Conservation (phyloP, 2,113 vertebrate species). For the Aptenodytes forsteri region DNA sequence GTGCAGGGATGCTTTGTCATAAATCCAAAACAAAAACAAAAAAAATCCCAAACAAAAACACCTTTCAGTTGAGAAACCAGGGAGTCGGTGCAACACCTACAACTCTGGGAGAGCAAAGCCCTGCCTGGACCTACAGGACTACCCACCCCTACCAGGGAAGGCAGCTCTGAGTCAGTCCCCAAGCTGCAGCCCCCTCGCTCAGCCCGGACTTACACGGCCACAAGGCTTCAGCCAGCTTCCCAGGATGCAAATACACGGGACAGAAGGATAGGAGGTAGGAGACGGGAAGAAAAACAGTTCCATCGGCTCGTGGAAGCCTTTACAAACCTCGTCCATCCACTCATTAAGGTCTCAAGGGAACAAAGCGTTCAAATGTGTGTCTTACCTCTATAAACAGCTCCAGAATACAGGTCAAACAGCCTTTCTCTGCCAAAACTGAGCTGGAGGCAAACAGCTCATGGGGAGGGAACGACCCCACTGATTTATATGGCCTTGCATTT, state of each 20-base stretch:
- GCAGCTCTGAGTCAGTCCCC: not conserved
- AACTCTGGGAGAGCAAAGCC: not conserved
- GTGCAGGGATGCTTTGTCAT: not conserved
- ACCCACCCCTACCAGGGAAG: not conserved
- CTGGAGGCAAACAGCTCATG: rapidly evolving
- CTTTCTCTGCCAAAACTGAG: not conserved
- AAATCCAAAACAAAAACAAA: not conserved
- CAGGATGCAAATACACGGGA: not conserved
- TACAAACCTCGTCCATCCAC: not conserved
- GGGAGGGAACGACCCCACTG: not conserved
- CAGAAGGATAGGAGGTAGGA: not conserved
- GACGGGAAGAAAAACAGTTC: not conserved
- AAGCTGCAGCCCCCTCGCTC: not conserved
- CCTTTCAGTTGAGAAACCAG: not conserved
- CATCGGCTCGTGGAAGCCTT: not conserved
- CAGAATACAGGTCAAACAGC: not conserved
- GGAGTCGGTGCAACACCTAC: not conserved
- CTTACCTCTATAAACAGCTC: not conserved
- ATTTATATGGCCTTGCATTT: not conserved
- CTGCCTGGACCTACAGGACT: not conserved
- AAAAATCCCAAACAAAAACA: not conserved
- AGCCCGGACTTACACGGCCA: no score
- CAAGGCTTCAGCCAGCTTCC: not conserved
- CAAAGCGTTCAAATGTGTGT: not conserved
- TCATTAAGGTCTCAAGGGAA: not conserved